phyloP scores from a whole-genome alignment of 2,113 vertebrate species.

The Gasterosteus nipponicus region DNA sequence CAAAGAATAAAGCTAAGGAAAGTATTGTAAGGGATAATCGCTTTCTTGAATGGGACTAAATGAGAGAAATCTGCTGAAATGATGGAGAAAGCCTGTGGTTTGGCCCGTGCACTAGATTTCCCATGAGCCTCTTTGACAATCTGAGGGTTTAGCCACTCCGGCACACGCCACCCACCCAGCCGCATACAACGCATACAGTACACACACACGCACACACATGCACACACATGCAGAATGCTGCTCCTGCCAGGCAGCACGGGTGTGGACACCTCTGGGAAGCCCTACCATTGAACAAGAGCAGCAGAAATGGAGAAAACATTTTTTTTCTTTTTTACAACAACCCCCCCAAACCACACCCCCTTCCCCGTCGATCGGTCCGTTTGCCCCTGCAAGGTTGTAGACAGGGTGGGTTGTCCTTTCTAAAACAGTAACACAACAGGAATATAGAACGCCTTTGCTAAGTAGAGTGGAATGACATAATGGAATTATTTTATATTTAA shows the following conservation, averaged over 20 bases:
- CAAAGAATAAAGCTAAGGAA: slow-evolving; percentile 56
- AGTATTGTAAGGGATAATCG: slow-evolving; percentile 61
- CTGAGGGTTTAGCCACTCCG: slow-evolving; percentile 77
- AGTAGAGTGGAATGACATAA: slow-evolving; percentile 40
- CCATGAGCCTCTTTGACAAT: slow-evolving; percentile 80
- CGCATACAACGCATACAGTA: slow-evolving; percentile 66
- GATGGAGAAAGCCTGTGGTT: slow-evolving; percentile 80
- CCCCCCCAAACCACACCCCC: too few species aligned
- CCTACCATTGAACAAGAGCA: too few species aligned
- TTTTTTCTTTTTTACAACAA: too few species aligned
- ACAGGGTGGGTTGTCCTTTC: slow-evolving; percentile 16
- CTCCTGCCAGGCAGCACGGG: slow-evolving; percentile 52
- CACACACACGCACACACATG: slow-evolving; percentile 49
- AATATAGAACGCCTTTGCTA: slow-evolving; percentile 31
- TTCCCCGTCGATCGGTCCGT: too few species aligned
- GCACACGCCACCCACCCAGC: slow-evolving; percentile 73
- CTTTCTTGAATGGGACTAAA: slow-evolving; percentile 74
- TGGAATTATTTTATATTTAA: slow-evolving; percentile 19
- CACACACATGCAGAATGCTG: slow-evolving; percentile 39
- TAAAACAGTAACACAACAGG: slow-evolving; percentile 37
- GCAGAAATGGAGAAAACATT: too few species aligned
- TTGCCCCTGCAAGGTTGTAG: too few species aligned
- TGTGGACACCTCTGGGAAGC: slow-evolving; percentile 57
- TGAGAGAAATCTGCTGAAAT: slow-evolving; percentile 80
- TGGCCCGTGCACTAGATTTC: slow-evolving; percentile 74